A percentile compares a stretch with the other conserved stretches of the same genome.
Evolutionary conservation across 2,113 vertebrate species (phyloP).

Genomic region (Seriola quinqueradiata): DNA sequence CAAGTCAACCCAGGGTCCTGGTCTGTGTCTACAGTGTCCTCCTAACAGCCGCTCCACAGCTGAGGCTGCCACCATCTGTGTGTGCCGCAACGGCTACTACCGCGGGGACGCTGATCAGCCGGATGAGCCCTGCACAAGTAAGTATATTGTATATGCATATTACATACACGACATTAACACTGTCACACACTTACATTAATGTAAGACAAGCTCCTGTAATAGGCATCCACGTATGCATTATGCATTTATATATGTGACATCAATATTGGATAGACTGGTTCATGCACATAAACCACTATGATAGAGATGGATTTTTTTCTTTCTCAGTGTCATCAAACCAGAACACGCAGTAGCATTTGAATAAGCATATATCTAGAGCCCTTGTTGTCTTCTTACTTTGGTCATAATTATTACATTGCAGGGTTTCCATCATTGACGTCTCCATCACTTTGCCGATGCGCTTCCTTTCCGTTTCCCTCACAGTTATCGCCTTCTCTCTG

Average conservation of each 20-base stretch:
- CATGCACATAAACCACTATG: background rate
- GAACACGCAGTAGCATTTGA: constrained; percentile 17
- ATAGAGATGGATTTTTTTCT: constrained; percentile 1
- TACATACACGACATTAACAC: background rate
- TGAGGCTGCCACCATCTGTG: constrained; percentile 92
- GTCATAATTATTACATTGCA: constrained; percentile 36
- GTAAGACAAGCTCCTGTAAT: background rate
- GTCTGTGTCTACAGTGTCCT: constrained; percentile 92
- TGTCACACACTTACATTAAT: background rate
- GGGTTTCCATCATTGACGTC: constrained; percentile 44
- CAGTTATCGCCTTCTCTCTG: constrained; percentile 24
- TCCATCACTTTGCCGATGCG: constrained; percentile 29
- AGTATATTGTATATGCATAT: constrained; percentile 77
- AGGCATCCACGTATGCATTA: background rate
- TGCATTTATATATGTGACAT: constrained; percentile 14
- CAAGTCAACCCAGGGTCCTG: constrained; percentile 93
- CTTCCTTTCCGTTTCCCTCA: constrained; percentile 34
- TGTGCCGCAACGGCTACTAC: constrained; percentile 96
- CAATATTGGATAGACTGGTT: constrained; percentile 7
- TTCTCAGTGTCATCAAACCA: background rate
- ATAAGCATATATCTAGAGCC: constrained; percentile 22
- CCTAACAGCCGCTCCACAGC: constrained; percentile 93
- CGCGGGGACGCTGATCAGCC: constrained; percentile 92
- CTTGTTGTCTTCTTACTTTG: constrained; percentile 1
- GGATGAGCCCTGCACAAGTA: constrained; percentile 94